Conservation (phyloP, 2,888 invertebrate genomes). For the Sialis lutaria region DNA sequence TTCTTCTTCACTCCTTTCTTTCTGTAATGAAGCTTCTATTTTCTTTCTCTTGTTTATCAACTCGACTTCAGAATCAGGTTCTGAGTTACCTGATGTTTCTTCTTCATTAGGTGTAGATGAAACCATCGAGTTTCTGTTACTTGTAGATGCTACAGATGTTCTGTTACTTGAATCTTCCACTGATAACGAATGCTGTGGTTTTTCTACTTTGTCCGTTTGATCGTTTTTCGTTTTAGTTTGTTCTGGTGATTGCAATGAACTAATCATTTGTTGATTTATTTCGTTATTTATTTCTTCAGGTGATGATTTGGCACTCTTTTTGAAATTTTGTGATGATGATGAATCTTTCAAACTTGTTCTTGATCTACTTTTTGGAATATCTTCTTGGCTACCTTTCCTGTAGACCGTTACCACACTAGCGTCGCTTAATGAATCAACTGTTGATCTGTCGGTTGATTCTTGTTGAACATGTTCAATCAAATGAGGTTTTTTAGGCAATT, state of each 20-base stretch:
- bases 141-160: conserved; percentile 2
- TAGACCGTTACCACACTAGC: too few relatives aligned
- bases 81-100: conserved; percentile 46
- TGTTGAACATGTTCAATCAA: neutral
- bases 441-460: neutral
- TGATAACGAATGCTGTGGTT: neutral
- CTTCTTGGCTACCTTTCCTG: neutral
- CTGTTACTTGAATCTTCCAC: neutral
- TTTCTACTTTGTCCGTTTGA: neutral
- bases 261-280: neutral
- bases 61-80: conserved; percentile 46
- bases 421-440: neutral
- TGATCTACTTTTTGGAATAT: neutral
- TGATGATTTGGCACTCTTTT: neutral
- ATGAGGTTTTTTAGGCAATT: conserved; percentile 19
- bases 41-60: conserved; percentile 24
- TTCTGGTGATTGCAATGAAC: neutral
- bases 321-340: neutral
- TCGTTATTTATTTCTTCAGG: neutral
- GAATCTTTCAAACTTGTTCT: neutral
- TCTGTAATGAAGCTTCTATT: conserved; percentile 15
- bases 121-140: conserved; percentile 11
- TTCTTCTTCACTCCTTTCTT: conserved; percentile 27
- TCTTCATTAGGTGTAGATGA: conserved; percentile 22
- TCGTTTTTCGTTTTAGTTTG: neutral